Base-by-base conservation (phyloP, 2,888 invertebrate species). In the Heliothis peltigera region DNA sequence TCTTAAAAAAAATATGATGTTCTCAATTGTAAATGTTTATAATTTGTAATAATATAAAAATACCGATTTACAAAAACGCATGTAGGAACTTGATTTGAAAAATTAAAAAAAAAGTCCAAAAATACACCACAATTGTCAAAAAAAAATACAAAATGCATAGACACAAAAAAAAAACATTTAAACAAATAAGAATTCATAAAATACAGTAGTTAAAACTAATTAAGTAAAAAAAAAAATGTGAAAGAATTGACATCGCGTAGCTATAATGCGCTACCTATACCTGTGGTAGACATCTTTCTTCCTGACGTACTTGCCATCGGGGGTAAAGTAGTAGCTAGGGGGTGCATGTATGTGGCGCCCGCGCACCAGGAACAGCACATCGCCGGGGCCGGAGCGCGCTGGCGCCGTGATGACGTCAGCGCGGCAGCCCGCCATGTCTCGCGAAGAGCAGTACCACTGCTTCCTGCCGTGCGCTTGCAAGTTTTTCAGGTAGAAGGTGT, bases 371-470 rank as follows among this genome's bases (percentile, higher is more conserved):
- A 93, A 94, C 58, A 95, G 85, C n/a, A 94, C 85, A 67, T 95
- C 95, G 0, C 94, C 94, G n/a, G 70, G 58, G 4, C 90, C 90
- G 21, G 80, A 55, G 25, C 69, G 73, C 22, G 90, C 88, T 10
- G 93, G 94, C 5, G 94, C 94, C 25, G 94, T 94, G 87, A 94
- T 94, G 79, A 94, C 92, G 85, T 94, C 94, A 25, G 95, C 94
- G 15, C 94, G 90, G 73, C 94, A 95, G 32, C 94, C 94, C 5
- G 94, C 94, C 94, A 94, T 95, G 80, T 94, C 94, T 18, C 94
- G 83, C 52, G 94, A 93, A 25, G 94, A 94, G 80, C 95, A 95
- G 86, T 94, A 94, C 95, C 95, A 95, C 87, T 94, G 95, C 88
- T 94, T 94, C 66, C 94, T 86, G 0, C 94, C 94, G 70, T 94